A percentile compares a stretch with the other conserved stretches of the same genome.
These are phyloP conservation scores for Deilephila porcellus DNA, from an alignment of 2,888 invertebrate genomes.

Conservation along the genomic window DNA sequence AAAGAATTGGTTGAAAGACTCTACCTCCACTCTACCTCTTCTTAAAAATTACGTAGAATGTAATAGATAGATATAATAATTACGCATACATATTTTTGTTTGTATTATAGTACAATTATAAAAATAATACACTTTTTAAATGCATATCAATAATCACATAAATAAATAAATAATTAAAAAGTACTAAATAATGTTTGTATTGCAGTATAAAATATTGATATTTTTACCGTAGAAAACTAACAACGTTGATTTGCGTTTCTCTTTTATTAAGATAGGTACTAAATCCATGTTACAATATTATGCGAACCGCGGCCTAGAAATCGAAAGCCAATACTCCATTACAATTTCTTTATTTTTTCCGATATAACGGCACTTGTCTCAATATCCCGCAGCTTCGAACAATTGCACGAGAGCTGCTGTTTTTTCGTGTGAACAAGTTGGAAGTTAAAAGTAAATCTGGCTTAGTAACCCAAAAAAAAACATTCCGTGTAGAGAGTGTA, in stretches of 20 bases:
- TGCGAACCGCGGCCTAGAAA: background rate
- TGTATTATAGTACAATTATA: no score
- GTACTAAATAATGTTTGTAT: no score
- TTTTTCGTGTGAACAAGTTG: conserved; percentile 22
- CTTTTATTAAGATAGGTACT: background rate
- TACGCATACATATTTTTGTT: no score
- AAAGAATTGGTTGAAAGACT: no score
- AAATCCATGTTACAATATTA: background rate
- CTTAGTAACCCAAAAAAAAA: conserved; percentile 29
- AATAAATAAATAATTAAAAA: no score
- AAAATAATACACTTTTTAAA: no score
- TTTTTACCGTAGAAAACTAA: no score
- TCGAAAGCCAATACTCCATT: background rate
- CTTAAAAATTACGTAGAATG: no score
- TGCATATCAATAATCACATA: no score
- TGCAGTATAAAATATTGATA: no score
- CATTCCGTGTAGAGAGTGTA: conserved; percentile 11
- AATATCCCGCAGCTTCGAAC: conserved; percentile 19
- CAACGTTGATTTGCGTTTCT: background rate
- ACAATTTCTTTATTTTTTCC: background rate
- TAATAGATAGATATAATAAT: no score
- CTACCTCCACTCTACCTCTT: no score
- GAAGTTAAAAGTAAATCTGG: conserved; percentile 29
- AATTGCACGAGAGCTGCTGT: background rate
- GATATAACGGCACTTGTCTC: conserved; percentile 14